Evolutionary conservation across 2,113 vertebrate species (phyloP), one percentile per base, ranked within the genome.

Genomic region (Stigmatopora nigra): DNA sequence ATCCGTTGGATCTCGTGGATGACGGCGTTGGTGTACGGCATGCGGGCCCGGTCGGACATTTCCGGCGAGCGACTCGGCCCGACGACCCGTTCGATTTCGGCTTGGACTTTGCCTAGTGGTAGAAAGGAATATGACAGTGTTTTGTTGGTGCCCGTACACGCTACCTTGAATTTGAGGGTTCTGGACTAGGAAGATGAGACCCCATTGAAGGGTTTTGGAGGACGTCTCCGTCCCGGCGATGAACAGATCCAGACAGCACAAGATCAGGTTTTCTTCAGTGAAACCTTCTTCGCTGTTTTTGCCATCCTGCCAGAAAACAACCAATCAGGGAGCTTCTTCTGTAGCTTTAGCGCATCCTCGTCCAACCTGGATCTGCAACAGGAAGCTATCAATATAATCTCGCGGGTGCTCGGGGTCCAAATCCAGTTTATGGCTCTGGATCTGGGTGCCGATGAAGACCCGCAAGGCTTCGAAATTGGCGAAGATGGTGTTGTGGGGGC

Each of bases 181-280:
- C 49, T 84, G 92, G 85, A 90, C 92, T 83, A 95, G 92, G 73
- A 93, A 91, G 38, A 98, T 86, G 16, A 93, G 82, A 1, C 91
- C 90, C 95, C 95, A 98, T 75, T 94, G 94, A 63, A 98, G 82
- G 0, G 95, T 94, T 17, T 93, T 92, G 0, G 92, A 91, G 0
- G 92, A 93, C 49, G 95, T 95, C 78, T 98, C 96, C 1, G 92
- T 96, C 0, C 95, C 95, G 0, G 95, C 96, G 79, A 95, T 86
- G 73, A 96, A 91, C 73, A 97, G 86, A 85, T 98, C 95, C 8
- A 95, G 84, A 45, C 89, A 87, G 63, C 93, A 94, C 61, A 93
- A 88, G 25, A 93, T 73, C 66, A 93, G 41, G 72, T 96, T 93
- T 9, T 79, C 82, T 9, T 96, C 91, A 0, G 89, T 76, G 71